Base-by-base conservation (phyloP, 1,140 invertebrate genomes). In the Trichogramma pretiosum region DNA sequence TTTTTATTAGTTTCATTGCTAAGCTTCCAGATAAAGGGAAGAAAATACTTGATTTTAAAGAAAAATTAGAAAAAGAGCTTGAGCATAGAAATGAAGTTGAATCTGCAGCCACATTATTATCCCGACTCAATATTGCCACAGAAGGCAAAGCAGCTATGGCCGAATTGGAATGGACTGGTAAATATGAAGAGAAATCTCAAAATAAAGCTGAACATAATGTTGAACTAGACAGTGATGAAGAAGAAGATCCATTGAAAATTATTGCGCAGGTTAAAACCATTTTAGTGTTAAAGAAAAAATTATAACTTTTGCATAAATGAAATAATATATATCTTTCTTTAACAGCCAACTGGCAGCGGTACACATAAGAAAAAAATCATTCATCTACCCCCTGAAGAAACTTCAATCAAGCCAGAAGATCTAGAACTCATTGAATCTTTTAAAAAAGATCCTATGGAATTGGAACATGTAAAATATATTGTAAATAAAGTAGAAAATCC, bases 11-110 rank as follows among this genome's bases (percentile, higher is more conserved):
- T 14, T 70, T 76, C 37, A 45, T 78, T 14, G 56, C 58, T 5
- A 79, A 74, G 55, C 60, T 86, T 46, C 72, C 79, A 0, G 84
- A 86, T 52, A 84, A 82, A 64, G 84, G 84, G 8, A 70, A 74
- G 38, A 83, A 78, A 61, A 77, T 86, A 28, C 64, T 68, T 50
- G 58, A 63, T 16, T 76, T 81, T 19, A 64, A 74, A 36, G 64
- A 77, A 5, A 77, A 75, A 55, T 58, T 85, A 46, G 38, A 72
- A 5, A 59, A 60, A 16, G 79, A 81, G 65, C 58, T 85, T 14
- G 57, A 74, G 30, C 56, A 62, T 21, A 76, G 74, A 34, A 61
- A 79, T 56, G 70, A 81, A 55, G 61, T 82, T 19, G 76, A 83
- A 14, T 59, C 76, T 51, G 67, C 80, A 19, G 76, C 77, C 36